Evolutionary conservation across 2,113 vertebrate genomes (phyloP), one percentile per base, ranked within the genome.

Genomic region (Gambusia holbrooki): DNA sequence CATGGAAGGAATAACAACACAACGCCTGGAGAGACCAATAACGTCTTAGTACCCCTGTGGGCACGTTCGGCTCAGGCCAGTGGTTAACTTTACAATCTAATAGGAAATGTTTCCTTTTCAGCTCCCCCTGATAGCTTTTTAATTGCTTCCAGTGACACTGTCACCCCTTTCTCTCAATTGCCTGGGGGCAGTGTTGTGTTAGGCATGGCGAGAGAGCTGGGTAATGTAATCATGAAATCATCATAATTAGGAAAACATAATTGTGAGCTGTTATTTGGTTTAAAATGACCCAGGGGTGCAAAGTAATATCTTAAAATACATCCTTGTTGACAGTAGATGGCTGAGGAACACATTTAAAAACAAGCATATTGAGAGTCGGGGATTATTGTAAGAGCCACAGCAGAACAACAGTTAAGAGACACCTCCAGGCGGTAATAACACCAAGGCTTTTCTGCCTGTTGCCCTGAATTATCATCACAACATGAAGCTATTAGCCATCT

Each of bases 221-320:
- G 61, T 77, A 87, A 88, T 86, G 66, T 84, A 87, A 93, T 91
- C 87, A 86, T 33, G 67, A 81, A 90, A 90, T 92, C 79, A 90
- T 92, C 88, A 84, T 90, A 88, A 90, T 92, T 88, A 87, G 81
- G 66, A 74, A 77, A 91, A 73, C 85, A 85, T 85, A 84, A 90
- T 82, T 89, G 84, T 81, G 68, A 80, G 73, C 79, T 79, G 80
- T 91, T 92, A 88, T 92, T 89, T 88, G 82, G 79, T 81, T 87
- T 79, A 81, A 87, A 86, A 86, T 84, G 84, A 88, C 84, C 80
- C 70, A 17, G 30, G 81, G 87, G 87, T 79, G 63, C 51, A 65
- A 76, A 75, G 45, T 85, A 88, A 90, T 90, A 54, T 89, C 64
- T 81, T 70, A 73, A 84, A 86, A 90, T 79, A 58, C 76, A 75